Evolutionary conservation across 2,888 invertebrate genomes (phyloP), one percentile per base, ranked within the genome.

Genomic region (Synanthedon myopaeformis): DNA sequence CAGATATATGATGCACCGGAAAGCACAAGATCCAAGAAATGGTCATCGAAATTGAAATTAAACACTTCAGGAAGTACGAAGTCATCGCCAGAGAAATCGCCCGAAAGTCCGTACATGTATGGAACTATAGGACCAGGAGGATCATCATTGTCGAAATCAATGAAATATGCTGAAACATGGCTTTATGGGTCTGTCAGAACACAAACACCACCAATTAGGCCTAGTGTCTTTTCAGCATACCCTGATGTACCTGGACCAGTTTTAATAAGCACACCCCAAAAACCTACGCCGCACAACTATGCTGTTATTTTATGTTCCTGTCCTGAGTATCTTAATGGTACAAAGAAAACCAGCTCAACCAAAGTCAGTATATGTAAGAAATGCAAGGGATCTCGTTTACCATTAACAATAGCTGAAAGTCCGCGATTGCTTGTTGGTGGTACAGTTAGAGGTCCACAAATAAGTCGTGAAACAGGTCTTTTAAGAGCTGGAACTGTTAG

Each of bases 121-220:
- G 88, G 88, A 50, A 87, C 87, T 28, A 79, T 87, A 58, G 90
- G 90, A 61, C 91, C 91, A 61, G 91, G 91, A 54, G 91, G 91
- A 58, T 92, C 92, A 66, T 91, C 93, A n/a, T 76, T 94, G 53
- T 92, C 93, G 56, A 93, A 93, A 75, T 94, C 94, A 69, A 94
- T 95, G 94, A 92, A 93, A 75, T 94, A 93, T 82, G 93, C 93
- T 42, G 94, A 95, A 70, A 93, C 94, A 54, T 95, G 95, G 95
- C 89, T 95, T 13, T 95, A 95, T 71, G 94, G 94, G 64, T 94
- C 93, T 42, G 92, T 94, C 1, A 88, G 92, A 65, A 88, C 85
- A 59, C 85, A 88, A 60, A 88, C 87, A 64, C 79, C 77, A 67
- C 77, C 80, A 62, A 74, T 77, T 54, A 71, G 89, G 67, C 81